These are phyloP conservation scores for Dichetophora obliterata DNA, from an alignment of 2,888 invertebrate species.

Conservation along the genomic window DNA sequence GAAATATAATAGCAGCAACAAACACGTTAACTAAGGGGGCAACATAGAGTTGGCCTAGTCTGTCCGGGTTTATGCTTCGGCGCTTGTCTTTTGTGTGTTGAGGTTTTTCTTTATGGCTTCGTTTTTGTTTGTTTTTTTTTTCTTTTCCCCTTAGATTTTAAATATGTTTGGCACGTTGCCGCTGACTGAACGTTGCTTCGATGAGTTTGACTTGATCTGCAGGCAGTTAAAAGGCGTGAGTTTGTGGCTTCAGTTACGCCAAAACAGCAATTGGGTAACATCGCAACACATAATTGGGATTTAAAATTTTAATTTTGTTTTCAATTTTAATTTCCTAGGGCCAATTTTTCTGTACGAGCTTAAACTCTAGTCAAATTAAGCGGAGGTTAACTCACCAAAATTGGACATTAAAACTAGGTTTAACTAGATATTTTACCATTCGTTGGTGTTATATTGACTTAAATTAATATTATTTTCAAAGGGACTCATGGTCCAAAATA, in stretches of 20 bases:
- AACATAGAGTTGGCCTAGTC: background rate
- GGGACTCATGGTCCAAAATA: no score
- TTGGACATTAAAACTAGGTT: no score
- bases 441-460: no score
- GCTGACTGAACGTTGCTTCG: conserved; percentile 2
- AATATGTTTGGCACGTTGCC: conserved; percentile 39
- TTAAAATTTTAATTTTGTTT: background rate
- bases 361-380: no score
- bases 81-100: background rate
- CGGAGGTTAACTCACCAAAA: no score
- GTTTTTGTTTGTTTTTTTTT: conserved; percentile 9
- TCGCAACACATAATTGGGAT: background rate
- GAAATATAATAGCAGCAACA: conserved; percentile 19
- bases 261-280: background rate
- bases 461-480: no score
- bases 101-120: conserved; percentile 9
- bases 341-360: no score
- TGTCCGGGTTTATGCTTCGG: conserved; percentile 2
- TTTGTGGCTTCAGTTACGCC: conserved; percentile 16
- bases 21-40: conserved; percentile 32
- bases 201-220: background rate
- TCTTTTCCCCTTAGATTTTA: conserved; percentile 22
- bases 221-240: conserved; percentile 23
- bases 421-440: no score
- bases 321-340: no score